Evolutionary conservation across 2,888 invertebrate genomes (phyloP), one percentile per base, ranked within the genome.

Genomic region (Erpobdella octoculata): DNA sequence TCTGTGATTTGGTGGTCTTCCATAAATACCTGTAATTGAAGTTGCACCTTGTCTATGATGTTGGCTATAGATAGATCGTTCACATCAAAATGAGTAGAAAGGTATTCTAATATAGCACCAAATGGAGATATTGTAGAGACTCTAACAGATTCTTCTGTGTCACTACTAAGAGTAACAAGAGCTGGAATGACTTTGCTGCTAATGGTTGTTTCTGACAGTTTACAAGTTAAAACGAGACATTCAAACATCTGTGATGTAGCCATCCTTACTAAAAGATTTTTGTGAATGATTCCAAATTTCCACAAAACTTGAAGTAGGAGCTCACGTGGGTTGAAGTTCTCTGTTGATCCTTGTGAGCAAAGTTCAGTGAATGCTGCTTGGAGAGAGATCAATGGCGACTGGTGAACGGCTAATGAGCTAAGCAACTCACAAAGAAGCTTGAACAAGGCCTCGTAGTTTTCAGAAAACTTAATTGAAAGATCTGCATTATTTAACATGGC

Each of bases 91-190:
- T 82, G 80, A 31, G 82, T 79, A 15, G 82, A 80, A 36, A 83
- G 80, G 59, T 80, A 81, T 73, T 84, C 84, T 68, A 86, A 86
- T n/a, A 89, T 84, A 72, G 85, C 85, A 33, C 88, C 88, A 73
- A 89, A 83, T 0, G 88, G 87, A 64, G 88, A 86, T 76, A 89
- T 85, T 4, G 88, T 87, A 5, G 88, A 86, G 65, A 87, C 86
- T 78, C 87, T 84, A 0, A 89, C 89, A 75, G 85, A 76, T 88
- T 87, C 82, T 79, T 89, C 88, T 73, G 86, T 85, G 81, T 89
- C 89, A 79, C 86, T 88, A 46, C 89, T 88, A 48, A 89, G 83
- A 0, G 89, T 89, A 59, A 89, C 87, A 31, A 89, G 85, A 33
- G 89, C 89, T n/a, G 89, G 89, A 31, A 88, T 86, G 58, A 89